Evolutionary conservation across 2,888 invertebrate genomes (phyloP).

Genomic region (Drosophila atripex): DNA sequence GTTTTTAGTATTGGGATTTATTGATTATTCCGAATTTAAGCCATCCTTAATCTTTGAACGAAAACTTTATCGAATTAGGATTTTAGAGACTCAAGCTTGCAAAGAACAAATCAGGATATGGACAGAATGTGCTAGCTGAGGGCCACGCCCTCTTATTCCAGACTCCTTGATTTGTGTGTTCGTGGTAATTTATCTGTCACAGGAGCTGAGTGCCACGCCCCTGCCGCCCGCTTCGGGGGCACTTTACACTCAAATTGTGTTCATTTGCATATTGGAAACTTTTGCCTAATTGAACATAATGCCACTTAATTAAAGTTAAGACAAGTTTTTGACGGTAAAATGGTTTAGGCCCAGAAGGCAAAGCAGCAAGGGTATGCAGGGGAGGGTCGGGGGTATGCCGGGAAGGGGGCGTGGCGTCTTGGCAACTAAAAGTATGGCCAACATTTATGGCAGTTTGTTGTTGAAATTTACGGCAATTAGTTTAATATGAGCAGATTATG

Average conservation of each 20-base stretch:
- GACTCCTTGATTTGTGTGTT: slow-evolving; percentile 64
- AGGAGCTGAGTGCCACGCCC: slow-evolving; percentile 20
- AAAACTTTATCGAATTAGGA: neutral
- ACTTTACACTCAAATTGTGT: slow-evolving; percentile 69
- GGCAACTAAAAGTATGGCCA: slow-evolving; percentile 46
- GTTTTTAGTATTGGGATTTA: neutral
- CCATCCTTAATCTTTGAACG: neutral
- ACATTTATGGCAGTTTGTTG: slow-evolving; percentile 58
- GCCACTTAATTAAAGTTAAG: slow-evolving; percentile 76
- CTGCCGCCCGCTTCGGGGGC: slow-evolving; percentile 29
- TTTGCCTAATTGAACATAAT: slow-evolving; percentile 77
- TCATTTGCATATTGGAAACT: slow-evolving; percentile 77
- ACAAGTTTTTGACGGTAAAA: slow-evolving; percentile 50
- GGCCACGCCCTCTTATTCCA: slow-evolving; percentile 51
- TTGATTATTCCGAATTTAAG: too few species aligned
- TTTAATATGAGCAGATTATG: slow-evolving; percentile 47
- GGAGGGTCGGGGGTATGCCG: neutral
- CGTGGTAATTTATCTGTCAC: slow-evolving; percentile 58
- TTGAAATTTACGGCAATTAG: slow-evolving; percentile 82
- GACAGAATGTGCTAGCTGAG: slow-evolving; percentile 45
- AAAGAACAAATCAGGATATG: slow-evolving; percentile 29
- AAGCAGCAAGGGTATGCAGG: neutral
- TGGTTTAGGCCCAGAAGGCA: slow-evolving; percentile 19
- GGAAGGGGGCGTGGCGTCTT: slow-evolving; percentile 23
- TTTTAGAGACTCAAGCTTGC: slow-evolving; percentile 5